Conservation (phyloP, 2,888 invertebrate species). For the Priocnemis perturbator region DNA sequence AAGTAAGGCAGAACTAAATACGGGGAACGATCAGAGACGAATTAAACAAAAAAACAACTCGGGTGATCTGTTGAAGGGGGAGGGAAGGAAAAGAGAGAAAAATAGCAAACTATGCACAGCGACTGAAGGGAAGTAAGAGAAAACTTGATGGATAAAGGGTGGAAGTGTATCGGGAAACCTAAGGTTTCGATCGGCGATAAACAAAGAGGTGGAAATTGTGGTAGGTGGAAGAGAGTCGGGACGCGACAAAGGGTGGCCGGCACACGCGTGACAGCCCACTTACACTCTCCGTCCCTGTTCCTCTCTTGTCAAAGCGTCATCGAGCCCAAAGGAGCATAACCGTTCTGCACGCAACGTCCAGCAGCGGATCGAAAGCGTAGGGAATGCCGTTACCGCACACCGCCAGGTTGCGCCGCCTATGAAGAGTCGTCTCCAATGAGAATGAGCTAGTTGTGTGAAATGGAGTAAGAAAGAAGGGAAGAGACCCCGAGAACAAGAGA, state of each 20-base stretch:
- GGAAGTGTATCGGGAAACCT: not conserved
- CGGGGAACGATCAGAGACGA: constrained; percentile 1
- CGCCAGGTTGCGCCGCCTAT: constrained; percentile 51
- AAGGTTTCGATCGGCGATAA: not conserved
- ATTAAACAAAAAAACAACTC: no score
- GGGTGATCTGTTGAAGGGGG: no score
- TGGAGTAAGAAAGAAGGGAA: not conserved
- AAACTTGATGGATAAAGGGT: no score
- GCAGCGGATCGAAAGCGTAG: not conserved
- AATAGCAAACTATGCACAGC: no score
- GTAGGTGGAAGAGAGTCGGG: constrained; percentile 3
- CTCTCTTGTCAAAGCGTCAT: constrained; percentile 65
- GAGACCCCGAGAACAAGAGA: not conserved
- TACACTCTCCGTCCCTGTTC: constrained; percentile 44
- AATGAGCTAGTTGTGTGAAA: not conserved
- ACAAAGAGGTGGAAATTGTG: not conserved
- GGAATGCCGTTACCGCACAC: constrained; percentile 20
- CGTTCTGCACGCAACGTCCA: constrained; percentile 32
- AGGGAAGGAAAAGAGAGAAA: constrained; percentile 8
- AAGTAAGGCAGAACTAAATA: not conserved
- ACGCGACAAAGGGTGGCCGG: not conserved
- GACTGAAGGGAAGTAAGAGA: no score
- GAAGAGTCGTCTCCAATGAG: constrained; percentile 15
- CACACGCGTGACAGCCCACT: constrained; percentile 18
- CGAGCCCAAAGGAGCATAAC: constrained; percentile 55